Base-by-base conservation (phyloP, 2,797 vertebrate genomes). In the Mico argentatus region DNA sequence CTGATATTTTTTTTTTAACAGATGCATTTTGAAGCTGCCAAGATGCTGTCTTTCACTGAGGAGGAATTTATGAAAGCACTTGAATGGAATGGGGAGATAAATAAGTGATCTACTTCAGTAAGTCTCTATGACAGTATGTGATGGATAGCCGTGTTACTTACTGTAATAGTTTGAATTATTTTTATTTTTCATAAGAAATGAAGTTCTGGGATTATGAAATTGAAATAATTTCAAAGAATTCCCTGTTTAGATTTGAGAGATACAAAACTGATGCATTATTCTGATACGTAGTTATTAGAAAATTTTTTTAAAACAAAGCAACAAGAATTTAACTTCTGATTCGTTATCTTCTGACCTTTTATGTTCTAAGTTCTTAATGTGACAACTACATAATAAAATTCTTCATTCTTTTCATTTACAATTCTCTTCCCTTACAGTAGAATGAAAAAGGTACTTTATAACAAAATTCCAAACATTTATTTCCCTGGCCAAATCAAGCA, bases 1-100 rank as follows among this genome's bases (percentile, higher is more conserved):
- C 12, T 76, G 5, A 15, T 91, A 39, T 36, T 57, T 77, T 91
- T 36, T 61, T 96, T 64, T 27, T 83, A 83, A 30, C 96, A 99
- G 99, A 99, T 99, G 99, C 99, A 99, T 97, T 99, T 99, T 94
- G 99, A 99, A 99, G 99, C 99, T 96, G 99, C 99, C 50, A 99
- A 99, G 99, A 98, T 99, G 99, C 98, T 99, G 89, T 99, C 99
- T n/a, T 99, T 99, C 95, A 99, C 99, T 7, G 99, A 99, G 98
- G 99, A 99, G 1, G 99, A 99, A 98, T 99, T 99, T 97, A 99
- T 99, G 99, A 99, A 99, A 98, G 99, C 99, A 95, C 98, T 99
- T 26, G 99, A 99, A 95, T 99, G 99, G 99, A 99, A 95, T 99
- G 99, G 99, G 99, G 99, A 93, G 99, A 98, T 94, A 96, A 98